A percentile compares a stretch with the other conserved stretches of the same genome.
phyloP scores from a whole-genome alignment of 2,113 vertebrate species.

The Bubo blakistoni region DNA sequence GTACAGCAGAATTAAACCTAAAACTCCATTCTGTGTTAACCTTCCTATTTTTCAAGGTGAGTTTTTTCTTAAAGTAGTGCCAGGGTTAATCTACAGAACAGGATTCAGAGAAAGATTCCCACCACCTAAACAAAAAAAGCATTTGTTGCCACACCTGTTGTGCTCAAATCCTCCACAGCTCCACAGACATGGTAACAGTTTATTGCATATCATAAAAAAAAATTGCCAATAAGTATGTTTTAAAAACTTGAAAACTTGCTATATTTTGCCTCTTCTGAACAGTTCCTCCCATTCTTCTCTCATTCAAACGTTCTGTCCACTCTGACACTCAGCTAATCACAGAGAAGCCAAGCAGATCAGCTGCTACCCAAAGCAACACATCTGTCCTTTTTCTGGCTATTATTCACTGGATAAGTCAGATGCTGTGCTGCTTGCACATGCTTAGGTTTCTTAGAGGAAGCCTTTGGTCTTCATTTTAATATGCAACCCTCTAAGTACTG shows the following conservation, averaged over 20 bases:
- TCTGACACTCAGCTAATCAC: not conserved
- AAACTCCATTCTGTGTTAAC: constrained; percentile 6
- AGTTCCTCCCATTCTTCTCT: not conserved
- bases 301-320: not conserved
- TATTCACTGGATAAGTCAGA: not conserved
- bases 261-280: not conserved
- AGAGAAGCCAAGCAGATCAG: not conserved
- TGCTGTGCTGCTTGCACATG: not conserved
- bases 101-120: not conserved
- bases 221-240: not conserved
- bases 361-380: not conserved
- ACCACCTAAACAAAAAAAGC: not conserved
- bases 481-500: not conserved
- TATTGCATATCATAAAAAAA: not conserved
- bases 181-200: not conserved
- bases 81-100: not conserved
- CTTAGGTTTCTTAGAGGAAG: not conserved
- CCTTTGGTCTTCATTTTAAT: not conserved
- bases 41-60: constrained; percentile 59
- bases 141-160: not conserved
- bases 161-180: not conserved
- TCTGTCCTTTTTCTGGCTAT: not conserved
- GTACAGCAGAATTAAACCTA: constrained; percentile 22
- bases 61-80: not conserved
- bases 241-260: not conserved